Evolutionary conservation across 2,797 vertebrate genomes (phyloP).

Genomic region (Lycodopsis pacificus): DNA sequence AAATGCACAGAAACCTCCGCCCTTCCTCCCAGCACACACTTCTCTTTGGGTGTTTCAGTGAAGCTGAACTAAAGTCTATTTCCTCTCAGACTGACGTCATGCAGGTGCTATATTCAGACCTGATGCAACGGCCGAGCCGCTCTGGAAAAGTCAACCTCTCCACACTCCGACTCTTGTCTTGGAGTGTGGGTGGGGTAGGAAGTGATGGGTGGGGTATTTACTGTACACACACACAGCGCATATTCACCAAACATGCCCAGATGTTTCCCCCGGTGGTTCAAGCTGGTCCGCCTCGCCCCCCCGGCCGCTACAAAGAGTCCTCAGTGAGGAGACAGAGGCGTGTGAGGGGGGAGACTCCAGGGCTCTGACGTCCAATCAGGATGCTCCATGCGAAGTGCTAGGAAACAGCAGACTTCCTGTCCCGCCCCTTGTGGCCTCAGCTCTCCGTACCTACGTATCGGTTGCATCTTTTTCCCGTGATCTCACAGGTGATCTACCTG

Average conservation of each 20-base stretch:
- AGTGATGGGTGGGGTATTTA: conserved; percentile 52
- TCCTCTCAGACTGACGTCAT: conserved; percentile 6
- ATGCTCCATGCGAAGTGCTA: not conserved
- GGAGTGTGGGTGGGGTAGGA: conserved; percentile 29
- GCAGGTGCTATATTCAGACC: conserved; percentile 4
- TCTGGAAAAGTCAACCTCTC: conserved; percentile 17
- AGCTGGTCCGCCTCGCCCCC: conserved; percentile 60
- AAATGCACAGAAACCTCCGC: not conserved
- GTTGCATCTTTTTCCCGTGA: too few relatives aligned
- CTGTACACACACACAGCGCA: conserved; percentile 33
- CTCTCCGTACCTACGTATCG: too few relatives aligned
- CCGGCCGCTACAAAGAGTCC: conserved; percentile 71
- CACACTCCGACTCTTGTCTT: not conserved
- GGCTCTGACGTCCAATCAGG: conserved; percentile 14
- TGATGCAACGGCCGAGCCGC: conserved; percentile 18
- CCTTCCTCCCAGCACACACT: not conserved
- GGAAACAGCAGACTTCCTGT: not conserved
- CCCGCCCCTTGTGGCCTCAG: conserved; percentile 1
- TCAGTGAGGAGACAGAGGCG: conserved; percentile 66
- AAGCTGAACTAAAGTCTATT: not conserved
- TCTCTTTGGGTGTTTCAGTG: not conserved
- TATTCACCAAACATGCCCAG: conserved; percentile 24
- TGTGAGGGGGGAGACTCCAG: conserved; percentile 17
- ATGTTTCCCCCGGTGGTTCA: conserved; percentile 41
- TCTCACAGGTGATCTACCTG: too few relatives aligned